A percentile compares a stretch with the other conserved stretches of the same genome.
Evolutionary conservation across 2,797 vertebrate species (phyloP).

Genomic region (Enoplosus armatus): DNA sequence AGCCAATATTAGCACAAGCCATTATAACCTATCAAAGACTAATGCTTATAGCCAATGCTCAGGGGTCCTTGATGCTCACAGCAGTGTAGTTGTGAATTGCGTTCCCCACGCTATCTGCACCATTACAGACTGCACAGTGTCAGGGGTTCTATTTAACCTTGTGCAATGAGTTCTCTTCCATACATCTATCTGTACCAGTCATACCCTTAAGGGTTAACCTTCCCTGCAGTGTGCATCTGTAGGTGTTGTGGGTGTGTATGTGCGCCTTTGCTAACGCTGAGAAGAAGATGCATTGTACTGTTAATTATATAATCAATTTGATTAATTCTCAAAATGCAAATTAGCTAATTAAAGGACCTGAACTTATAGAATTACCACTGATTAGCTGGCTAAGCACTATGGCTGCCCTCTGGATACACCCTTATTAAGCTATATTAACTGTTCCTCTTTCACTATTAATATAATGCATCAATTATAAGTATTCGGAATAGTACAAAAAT

Average conservation of each 20-base stretch:
- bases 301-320: conserved; percentile 87
- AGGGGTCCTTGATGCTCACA: conserved; percentile 60
- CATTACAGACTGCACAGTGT: conserved; percentile 69
- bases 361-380: conserved; percentile 86
- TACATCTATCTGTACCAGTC: conserved; percentile 71
- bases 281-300: conserved; percentile 80
- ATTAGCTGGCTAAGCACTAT: conserved; percentile 84
- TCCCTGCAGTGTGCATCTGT: conserved; percentile 19
- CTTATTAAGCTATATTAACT: conserved; percentile 79
- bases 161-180: conserved; percentile 63
- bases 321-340: conserved; percentile 87
- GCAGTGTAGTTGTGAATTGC: conserved; percentile 43
- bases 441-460: conserved; percentile 62
- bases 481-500: conserved; percentile 42
- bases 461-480: conserved; percentile 54
- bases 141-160: conserved; percentile 78
- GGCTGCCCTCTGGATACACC: conserved; percentile 69
- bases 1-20: conserved; percentile 78
- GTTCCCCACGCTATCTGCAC: conserved; percentile 64
- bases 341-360: conserved; percentile 85
- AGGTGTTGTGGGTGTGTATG: not conserved
- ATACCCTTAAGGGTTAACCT: conserved; percentile 67
- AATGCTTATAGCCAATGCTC: conserved; percentile 69
- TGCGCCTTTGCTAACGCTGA: conserved; percentile 44
- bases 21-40: conserved; percentile 77